Percentiles rank a stretch among this genome's conserved stretches.
Evolutionary conservation across 2,797 vertebrate genomes (phyloP).

Genomic region (Halcyon chelicuti): DNA sequence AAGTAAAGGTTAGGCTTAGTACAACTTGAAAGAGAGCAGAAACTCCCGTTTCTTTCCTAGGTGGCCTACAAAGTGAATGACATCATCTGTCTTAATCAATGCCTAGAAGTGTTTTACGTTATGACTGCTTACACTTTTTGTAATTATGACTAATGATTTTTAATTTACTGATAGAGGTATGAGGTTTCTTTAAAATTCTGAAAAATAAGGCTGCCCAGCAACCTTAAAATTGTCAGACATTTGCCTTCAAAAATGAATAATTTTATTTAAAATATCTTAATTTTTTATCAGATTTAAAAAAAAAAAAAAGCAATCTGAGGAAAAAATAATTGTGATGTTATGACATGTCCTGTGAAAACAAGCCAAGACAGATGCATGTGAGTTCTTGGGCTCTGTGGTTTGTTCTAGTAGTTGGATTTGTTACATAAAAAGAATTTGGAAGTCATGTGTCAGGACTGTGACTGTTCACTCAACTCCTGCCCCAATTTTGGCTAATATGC

Average conservation of each 20-base stretch:
- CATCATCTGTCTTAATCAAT: not conserved
- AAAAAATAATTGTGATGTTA: not conserved
- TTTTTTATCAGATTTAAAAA: not conserved
- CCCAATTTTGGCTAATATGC: not conserved
- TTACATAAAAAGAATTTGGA: not conserved
- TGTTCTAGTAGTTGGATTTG: not conserved
- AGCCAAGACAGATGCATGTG: not conserved
- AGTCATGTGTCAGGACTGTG: not conserved
- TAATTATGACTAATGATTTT: not conserved
- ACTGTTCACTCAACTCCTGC: not conserved
- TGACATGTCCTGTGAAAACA: not conserved
- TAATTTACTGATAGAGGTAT: not conserved
- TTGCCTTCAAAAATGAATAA: not conserved
- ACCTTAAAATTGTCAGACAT: not conserved
- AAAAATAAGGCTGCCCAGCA: not conserved
- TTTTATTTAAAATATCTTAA: not conserved
- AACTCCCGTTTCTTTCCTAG: not conserved
- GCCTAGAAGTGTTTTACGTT: not conserved
- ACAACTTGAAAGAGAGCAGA: not conserved
- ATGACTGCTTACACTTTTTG: not conserved
- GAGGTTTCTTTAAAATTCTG: not conserved
- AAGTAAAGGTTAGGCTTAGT: not conserved
- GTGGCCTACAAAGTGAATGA: not conserved
- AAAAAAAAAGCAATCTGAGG: fast-evolving
- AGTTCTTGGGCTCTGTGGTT: not conserved